Evolutionary conservation across 2,888 invertebrate species (phyloP), one percentile per base, ranked within the genome.

Genomic region (Boloria selene): DNA sequence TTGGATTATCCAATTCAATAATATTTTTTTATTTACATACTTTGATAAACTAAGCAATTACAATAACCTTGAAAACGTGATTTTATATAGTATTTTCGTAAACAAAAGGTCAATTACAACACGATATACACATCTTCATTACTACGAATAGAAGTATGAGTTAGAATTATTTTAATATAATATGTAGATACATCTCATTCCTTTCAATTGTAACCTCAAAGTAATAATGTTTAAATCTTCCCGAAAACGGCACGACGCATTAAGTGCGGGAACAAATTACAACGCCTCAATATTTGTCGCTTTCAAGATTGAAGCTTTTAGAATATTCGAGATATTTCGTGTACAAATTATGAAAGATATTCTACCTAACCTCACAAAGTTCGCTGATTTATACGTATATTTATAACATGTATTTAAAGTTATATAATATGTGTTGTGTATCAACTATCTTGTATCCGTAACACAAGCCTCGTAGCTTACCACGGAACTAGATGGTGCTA

Each of bases 201-300:
- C 44, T 51, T 58, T 56, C 55, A 50, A 63, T 56, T 63, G 56
- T 63, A 44, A 56, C 50, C 56, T 17, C 56, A 44, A 56, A 51
- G 51, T 44, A 56, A 56, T 63, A 54, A 63, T 56, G 56, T 63
- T 63, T 45, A 55, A 63, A 63, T 56, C 42, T 49, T 56, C 56
- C 50, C 51, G 31, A 18, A 63, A 63, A 56, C 50, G 62, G 53
- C 54, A 26, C 63, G 44, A 56, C 63, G 56, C 56, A 63, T 63
- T 63, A 56, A 26, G 56, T 50, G 38, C 38, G 17, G 14, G 63
- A 56, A 56, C 51, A 63, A 63, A 63, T 63, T 31, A 56, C 56
- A 56, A 44, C 56, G 51, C 59, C 56, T 50, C 51, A 17, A 63
- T 56, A 56, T 56, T 62, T 62, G 62, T 50, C 56, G 44, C 50